Conservation (phyloP, 1,140 invertebrate species). For the Drosophila bifasciata region DNA sequence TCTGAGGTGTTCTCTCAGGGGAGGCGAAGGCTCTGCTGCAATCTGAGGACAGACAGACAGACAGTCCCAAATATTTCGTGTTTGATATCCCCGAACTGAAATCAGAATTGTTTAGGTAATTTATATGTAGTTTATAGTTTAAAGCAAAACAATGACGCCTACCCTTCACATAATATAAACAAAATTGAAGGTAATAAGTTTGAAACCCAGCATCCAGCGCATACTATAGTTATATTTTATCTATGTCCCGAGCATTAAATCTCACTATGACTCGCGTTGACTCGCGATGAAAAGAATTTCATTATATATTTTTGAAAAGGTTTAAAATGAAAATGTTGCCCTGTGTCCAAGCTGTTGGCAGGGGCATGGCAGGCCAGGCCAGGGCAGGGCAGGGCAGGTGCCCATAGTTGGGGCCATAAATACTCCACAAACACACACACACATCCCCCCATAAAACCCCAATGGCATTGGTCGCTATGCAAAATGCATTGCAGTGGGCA, state of each 20-base stretch:
- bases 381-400: conserved; percentile 13
- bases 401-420: conserved; percentile 38
- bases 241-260: conserved; percentile 7
- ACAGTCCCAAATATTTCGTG: too few relatives aligned
- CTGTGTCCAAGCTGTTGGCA: neutral
- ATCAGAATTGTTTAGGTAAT: too few relatives aligned
- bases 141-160: too few relatives aligned
- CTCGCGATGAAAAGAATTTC: conserved; percentile 3
- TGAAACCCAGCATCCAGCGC: too few relatives aligned
- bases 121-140: too few relatives aligned
- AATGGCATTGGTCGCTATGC: conserved; percentile 37
- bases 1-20: too few relatives aligned
- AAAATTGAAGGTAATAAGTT: too few relatives aligned
- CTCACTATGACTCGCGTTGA: neutral
- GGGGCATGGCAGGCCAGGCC: too few relatives aligned
- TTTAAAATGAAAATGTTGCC: conserved; percentile 25
- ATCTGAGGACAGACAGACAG: too few relatives aligned
- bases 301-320: conserved; percentile 15
- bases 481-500: conserved; percentile 27
- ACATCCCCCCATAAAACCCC: conserved; percentile 24
- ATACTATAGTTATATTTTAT: conserved; percentile 4
- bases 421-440: conserved; percentile 20
- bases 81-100: too few relatives aligned
- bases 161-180: too few relatives aligned
- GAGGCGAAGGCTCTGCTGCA: too few relatives aligned